Percentiles rank a stretch among this genome's conserved stretches.
Conservation (phyloP, 1,140 invertebrate species). For the Orchesella cincta region DNA sequence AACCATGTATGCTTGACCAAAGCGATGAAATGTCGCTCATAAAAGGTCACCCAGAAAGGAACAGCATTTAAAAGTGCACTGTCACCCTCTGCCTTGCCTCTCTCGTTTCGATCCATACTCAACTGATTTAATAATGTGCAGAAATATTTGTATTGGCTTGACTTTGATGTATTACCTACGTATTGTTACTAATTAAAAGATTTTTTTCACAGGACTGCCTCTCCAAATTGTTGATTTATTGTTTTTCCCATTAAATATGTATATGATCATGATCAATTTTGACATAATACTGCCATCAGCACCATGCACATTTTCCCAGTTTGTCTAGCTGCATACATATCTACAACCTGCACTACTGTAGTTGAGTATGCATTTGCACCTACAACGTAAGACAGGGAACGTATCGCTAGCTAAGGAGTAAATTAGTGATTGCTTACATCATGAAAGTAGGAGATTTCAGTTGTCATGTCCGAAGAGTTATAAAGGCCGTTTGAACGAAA, state of each 20-base stretch:
- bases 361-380: too few relatives aligned
- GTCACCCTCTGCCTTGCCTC: too few relatives aligned
- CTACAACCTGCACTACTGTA: too few relatives aligned
- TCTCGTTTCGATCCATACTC: too few relatives aligned
- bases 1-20: slow-evolving; percentile 1
- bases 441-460: slow-evolving; percentile 49
- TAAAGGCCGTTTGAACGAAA: slow-evolving; percentile 22
- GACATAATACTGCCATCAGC: too few relatives aligned
- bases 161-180: not conserved
- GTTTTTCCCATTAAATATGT: too few relatives aligned
- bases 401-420: not conserved
- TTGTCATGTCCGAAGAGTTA: slow-evolving; percentile 31
- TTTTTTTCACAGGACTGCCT: not conserved
- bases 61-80: too few relatives aligned
- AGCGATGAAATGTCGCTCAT: not conserved
- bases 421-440: slow-evolving; percentile 37
- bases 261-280: too few relatives aligned
- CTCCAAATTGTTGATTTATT: too few relatives aligned
- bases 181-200: not conserved
- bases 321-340: too few relatives aligned
- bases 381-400: too few relatives aligned
- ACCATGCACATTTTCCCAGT: too few relatives aligned
- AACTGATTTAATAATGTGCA: not conserved
- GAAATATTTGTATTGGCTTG: not conserved
- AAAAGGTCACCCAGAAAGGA: slow-evolving; percentile 22